Evolutionary conservation across 1,140 invertebrate species (phyloP).

Genomic region (Hypothenemus hampei): DNA sequence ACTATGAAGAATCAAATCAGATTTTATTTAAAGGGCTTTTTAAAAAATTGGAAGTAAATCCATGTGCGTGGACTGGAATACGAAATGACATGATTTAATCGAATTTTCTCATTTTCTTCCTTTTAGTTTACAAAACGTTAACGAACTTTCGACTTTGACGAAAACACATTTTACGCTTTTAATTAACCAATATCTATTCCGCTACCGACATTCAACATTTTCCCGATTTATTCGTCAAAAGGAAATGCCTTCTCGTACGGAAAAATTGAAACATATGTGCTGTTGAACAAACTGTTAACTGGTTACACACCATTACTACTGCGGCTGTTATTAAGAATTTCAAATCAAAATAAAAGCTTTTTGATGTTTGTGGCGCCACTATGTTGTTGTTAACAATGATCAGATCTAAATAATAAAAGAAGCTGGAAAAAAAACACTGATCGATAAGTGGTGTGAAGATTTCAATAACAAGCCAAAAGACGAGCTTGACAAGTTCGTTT

Average conservation of each 20-base stretch:
- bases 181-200: conserved; percentile 15
- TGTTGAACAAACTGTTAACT: neutral
- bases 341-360: neutral
- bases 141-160: too few relatives aligned
- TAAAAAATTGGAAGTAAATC: too few relatives aligned
- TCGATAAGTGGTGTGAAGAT: neutral
- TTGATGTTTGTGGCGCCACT: neutral
- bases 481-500: too few relatives aligned
- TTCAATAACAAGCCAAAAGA: too few relatives aligned
- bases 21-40: too few relatives aligned
- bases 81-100: neutral
- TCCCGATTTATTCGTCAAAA: neutral
- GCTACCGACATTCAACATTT: too few relatives aligned
- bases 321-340: neutral
- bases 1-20: neutral
- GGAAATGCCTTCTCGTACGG: conserved; percentile 3
- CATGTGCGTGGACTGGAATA: neutral
- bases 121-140: conserved; percentile 4
- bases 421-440: neutral
- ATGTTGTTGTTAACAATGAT: neutral
- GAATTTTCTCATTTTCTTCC: neutral
- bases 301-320: neutral
- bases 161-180: too few relatives aligned
- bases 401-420: neutral
- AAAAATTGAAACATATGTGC: conserved; percentile 7